Conservation (phyloP, 2,888 invertebrate species). For the Biston betularia region DNA sequence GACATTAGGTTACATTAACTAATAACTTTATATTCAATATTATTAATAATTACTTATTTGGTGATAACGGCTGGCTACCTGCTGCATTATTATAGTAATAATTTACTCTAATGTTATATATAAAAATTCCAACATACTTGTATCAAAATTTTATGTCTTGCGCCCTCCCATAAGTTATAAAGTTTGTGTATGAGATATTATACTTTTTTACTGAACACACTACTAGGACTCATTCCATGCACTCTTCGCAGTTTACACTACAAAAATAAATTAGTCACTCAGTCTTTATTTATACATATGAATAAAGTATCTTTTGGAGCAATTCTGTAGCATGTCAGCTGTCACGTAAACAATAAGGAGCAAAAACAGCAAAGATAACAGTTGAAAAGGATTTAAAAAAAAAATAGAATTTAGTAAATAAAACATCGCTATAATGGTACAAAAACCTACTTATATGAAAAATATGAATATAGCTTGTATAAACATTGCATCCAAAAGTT, state of each 20-base stretch:
- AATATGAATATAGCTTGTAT: neutral
- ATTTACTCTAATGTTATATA: slow-evolving; percentile 60
- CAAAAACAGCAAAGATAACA: neutral
- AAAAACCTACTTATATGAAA: neutral
- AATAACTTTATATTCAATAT: slow-evolving; percentile 52
- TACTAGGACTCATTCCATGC: slow-evolving; percentile 28
- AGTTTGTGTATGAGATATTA: slow-evolving; percentile 16
- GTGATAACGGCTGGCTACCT: slow-evolving; percentile 64
- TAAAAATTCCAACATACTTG: slow-evolving; percentile 51
- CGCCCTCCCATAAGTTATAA: slow-evolving; percentile 20
- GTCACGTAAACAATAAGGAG: neutral
- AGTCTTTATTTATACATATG: neutral
- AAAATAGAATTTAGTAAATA: too few species aligned
- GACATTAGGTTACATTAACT: slow-evolving; percentile 49
- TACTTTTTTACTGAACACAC: slow-evolving; percentile 35
- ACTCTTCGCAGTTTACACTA: slow-evolving; percentile 5
- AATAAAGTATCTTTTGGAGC: neutral
- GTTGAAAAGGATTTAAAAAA: too few species aligned
- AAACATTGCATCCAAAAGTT: neutral
- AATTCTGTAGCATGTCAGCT: neutral
- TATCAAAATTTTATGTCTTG: slow-evolving; percentile 45
- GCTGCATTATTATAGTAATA: slow-evolving; percentile 50
- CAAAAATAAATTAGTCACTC: slow-evolving; percentile 17
- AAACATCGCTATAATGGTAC: neutral
- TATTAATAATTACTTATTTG: slow-evolving; percentile 62